Evolutionary conservation across 2,113 vertebrate species (phyloP).

Genomic region (Ellobius talpinus): DNA sequence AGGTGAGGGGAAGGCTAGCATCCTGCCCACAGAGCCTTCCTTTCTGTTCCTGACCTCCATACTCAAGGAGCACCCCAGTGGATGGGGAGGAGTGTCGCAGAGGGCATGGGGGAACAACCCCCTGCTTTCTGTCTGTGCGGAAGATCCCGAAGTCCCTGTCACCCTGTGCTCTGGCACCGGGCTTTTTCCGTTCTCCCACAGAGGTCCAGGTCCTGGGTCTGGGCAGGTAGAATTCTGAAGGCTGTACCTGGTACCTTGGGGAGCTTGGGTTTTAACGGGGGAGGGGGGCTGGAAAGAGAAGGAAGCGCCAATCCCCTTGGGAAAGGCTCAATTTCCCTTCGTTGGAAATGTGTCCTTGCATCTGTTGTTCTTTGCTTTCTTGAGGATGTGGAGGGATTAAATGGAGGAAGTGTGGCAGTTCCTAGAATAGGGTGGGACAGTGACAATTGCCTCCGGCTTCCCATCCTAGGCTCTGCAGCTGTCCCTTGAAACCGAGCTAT

Average conservation of each 20-base stretch:
- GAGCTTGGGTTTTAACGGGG: not conserved
- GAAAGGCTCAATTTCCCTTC: not conserved
- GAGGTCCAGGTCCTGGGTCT: not conserved
- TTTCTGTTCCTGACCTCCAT: not conserved
- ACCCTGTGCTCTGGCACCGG: not conserved
- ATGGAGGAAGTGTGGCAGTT: not conserved
- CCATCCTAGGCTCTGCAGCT: too few relatives aligned
- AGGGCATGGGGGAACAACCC: not conserved
- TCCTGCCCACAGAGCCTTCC: not conserved
- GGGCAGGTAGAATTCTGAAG: fast-evolving
- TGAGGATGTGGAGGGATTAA: not conserved
- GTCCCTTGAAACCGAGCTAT: fast-evolving
- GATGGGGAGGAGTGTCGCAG: fast-evolving
- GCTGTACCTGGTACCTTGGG: not conserved
- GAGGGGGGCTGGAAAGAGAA: not conserved
- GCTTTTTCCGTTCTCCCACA: not conserved
- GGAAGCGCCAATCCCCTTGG: not conserved
- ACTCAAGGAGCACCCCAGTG: fast-evolving
- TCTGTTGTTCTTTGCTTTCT: conserved; percentile 23
- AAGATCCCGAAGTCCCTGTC: not conserved
- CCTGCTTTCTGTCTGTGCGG: not conserved
- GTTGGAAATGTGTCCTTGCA: not conserved
- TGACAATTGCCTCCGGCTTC: fast-evolving
- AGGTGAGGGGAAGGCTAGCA: not conserved
- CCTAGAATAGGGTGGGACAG: not conserved